Evolutionary conservation across 1,140 invertebrate genomes (phyloP).

Genomic region (Neodiprion pinetum): DNA sequence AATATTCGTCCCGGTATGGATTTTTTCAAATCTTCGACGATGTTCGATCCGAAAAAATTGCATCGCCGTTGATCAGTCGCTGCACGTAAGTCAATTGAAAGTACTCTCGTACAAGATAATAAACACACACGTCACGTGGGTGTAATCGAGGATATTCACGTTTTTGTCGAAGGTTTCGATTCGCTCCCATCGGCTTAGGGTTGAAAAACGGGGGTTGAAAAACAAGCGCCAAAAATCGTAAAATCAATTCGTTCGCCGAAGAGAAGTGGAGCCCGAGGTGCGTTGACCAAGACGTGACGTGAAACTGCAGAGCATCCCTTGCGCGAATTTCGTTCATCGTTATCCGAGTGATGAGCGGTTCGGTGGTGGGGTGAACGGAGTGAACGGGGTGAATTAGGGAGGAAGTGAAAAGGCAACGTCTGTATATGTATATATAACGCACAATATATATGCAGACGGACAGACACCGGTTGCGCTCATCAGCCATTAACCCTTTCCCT

Average conservation of each 20-base stretch:
- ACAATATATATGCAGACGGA: conserved; percentile 21
- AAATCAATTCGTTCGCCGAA: background rate
- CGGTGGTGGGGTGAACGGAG: background rate
- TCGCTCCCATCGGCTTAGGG: conserved; percentile 33
- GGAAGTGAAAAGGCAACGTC: too few species aligned
- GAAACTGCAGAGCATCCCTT: conserved; percentile 5
- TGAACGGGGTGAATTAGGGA: too few species aligned
- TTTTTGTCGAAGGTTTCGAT: too few species aligned
- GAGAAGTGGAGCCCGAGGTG: background rate
- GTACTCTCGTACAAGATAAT: too few species aligned
- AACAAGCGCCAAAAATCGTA: conserved; percentile 29
- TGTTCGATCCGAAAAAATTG: conserved; percentile 32
- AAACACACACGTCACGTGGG: too few species aligned
- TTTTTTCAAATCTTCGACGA: conserved; percentile 31
- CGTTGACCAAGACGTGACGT: conserved; percentile 1
- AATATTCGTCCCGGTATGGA: conserved; percentile 28
- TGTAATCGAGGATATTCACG: too few species aligned
- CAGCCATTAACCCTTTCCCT: conserved; percentile 44
- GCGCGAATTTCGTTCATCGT: background rate
- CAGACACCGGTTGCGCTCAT: conserved; percentile 58
- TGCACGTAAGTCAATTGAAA: too few species aligned
- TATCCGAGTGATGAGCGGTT: background rate
- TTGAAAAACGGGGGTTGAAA: conserved; percentile 24
- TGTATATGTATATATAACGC: too few species aligned
- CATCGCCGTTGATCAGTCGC: too few species aligned